Conservation (phyloP, 2,888 invertebrate genomes). For the Pandemis corylana region DNA sequence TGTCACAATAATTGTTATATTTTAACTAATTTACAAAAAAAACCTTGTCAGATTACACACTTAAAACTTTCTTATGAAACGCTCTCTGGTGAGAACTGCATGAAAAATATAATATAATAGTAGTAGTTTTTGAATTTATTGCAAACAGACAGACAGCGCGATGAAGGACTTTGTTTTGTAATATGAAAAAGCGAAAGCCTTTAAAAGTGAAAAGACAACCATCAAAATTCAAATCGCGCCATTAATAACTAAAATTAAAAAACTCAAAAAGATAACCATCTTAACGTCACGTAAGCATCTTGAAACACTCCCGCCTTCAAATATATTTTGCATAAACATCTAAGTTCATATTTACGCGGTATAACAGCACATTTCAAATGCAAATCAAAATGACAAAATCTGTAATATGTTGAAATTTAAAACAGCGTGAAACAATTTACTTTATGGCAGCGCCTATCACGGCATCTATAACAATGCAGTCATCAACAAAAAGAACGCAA, state of each 20-base stretch:
- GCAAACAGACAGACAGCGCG: too few species aligned
- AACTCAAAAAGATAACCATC: constrained; percentile 20
- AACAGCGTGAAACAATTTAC: constrained; percentile 55
- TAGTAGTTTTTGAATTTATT: too few species aligned
- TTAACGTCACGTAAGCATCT: constrained; percentile 2
- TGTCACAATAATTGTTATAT: too few species aligned
- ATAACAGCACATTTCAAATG: constrained; percentile 43
- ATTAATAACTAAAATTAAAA: constrained; percentile 29
- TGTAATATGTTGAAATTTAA: constrained; percentile 44
- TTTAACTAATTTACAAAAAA: too few species aligned
- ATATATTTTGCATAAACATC: constrained; percentile 14
- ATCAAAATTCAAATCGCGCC: neutral
- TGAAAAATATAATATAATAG: too few species aligned
- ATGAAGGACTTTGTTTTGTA: too few species aligned
- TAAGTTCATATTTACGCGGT: constrained; percentile 38
- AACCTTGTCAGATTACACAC: too few species aligned
- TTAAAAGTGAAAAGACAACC: neutral
- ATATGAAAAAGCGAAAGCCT: neutral
- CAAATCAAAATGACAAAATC: constrained; percentile 43
- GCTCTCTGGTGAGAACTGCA: too few species aligned
- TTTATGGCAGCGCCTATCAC: constrained; percentile 58
- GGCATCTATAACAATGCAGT: constrained; percentile 56
- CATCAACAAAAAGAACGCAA: constrained; percentile 6
- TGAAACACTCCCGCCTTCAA: constrained; percentile 22
- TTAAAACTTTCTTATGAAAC: too few species aligned